Conservation (phyloP, 2,113 vertebrate species). For the Gopherus flavomarginatus region DNA sequence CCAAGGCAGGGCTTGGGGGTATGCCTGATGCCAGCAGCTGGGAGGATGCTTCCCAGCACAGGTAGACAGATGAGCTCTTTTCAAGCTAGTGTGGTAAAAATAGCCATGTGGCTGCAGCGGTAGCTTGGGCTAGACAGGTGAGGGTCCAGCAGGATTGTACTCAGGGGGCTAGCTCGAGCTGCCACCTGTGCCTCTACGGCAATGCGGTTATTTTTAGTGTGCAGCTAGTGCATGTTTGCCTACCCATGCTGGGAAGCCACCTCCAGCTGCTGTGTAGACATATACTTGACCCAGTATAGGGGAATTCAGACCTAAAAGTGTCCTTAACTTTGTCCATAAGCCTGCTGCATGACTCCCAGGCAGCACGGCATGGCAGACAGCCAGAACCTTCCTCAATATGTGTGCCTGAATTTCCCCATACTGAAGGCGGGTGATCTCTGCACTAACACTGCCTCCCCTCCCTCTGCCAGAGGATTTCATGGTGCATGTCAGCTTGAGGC, state of each 20-base stretch:
- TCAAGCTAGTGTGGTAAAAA: not conserved
- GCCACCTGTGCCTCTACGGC: not conserved
- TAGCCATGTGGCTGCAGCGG: not conserved
- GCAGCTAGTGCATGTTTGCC: not conserved
- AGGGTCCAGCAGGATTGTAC: not conserved
- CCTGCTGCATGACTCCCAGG: rapidly evolving
- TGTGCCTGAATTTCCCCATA: not conserved
- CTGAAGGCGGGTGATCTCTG: rapidly evolving
- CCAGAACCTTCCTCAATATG: not conserved
- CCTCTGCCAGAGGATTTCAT: rapidly evolving
- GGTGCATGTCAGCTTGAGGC: rapidly evolving
- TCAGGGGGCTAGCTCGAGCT: not conserved
- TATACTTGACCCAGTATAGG: not conserved
- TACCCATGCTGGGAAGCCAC: not conserved
- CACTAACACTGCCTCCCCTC: not conserved
- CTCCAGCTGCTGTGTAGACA: not conserved
- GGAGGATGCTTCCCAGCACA: not conserved
- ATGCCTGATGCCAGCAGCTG: not conserved
- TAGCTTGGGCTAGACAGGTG: not conserved
- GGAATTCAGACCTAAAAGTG: not conserved
- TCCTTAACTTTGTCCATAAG: not conserved
- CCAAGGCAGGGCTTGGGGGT: not conserved
- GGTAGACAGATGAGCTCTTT: not conserved
- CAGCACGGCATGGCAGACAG: not conserved
- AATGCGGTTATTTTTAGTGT: not conserved